These are phyloP conservation scores for Sparidentex hasta DNA, from an alignment of 2,797 vertebrate genomes.

Conservation along the genomic window DNA sequence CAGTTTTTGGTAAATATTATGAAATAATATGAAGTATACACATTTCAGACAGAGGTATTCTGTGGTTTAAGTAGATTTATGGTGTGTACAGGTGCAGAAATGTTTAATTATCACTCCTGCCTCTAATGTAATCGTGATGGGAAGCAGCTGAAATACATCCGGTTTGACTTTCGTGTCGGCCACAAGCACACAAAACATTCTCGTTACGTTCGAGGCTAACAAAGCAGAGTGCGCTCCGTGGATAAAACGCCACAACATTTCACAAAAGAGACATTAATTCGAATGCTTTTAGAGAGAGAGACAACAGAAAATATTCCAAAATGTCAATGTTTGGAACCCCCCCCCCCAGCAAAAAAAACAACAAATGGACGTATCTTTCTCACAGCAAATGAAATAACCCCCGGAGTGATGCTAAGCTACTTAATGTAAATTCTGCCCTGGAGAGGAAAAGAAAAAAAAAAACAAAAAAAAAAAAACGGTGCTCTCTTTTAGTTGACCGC, in stretches of 20 bases:
- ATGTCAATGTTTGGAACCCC: slow-evolving; percentile 53
- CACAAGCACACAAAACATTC: slow-evolving; percentile 49
- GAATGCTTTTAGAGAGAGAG: slow-evolving; percentile 51
- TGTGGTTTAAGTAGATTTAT: slow-evolving; percentile 16
- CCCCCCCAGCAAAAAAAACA: slow-evolving; percentile 15
- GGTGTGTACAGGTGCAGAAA: slow-evolving; percentile 15
- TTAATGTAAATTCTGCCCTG: slow-evolving; percentile 80
- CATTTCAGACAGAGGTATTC: neutral
- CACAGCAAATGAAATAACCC: slow-evolving; percentile 63
- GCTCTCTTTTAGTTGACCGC: slow-evolving; percentile 70
- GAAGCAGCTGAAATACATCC: slow-evolving; percentile 51
- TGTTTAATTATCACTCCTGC: slow-evolving; percentile 33
- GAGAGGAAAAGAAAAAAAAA: slow-evolving; percentile 34
- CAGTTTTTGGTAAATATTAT: neutral
- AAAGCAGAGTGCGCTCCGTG: slow-evolving; percentile 53
- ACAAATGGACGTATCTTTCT: slow-evolving; percentile 66
- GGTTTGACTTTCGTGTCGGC: slow-evolving; percentile 64
- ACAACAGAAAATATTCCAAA: slow-evolving; percentile 58
- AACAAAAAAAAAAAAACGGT: neutral
- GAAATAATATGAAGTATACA: neutral
- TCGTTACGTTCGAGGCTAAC: slow-evolving; percentile 51
- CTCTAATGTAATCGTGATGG: slow-evolving; percentile 38
- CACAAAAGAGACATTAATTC: slow-evolving; percentile 55
- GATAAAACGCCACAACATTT: slow-evolving; percentile 59
- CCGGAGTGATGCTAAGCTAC: slow-evolving; percentile 78